Evolutionary conservation across 2,888 invertebrate genomes (phyloP), one percentile per base, ranked within the genome.

Genomic region (Barypeithes pellucidus): DNA sequence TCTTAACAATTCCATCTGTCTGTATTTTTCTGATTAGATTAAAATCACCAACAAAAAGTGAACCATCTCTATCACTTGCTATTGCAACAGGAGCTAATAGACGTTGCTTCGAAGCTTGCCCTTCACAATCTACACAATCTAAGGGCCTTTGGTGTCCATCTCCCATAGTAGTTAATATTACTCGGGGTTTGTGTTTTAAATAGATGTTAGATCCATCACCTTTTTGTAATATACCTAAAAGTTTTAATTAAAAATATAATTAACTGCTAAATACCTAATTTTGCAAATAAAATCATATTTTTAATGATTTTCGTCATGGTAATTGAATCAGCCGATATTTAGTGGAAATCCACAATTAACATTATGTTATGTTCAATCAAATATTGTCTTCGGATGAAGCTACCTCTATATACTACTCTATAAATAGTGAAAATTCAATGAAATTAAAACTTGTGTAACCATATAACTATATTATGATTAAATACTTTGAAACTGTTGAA

Each of bases 121-220:
- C 96, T 80, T 93, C 92, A 85, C 94, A 95, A 67, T 94, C 94
- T 11, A 84, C 85, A 84, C 98, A 97, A 76, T 96, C 94, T 39
- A 97, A 87, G 0, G 95, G 94, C 39, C 98, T 89, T 83, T 96
- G 96, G 78, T 95, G 93, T 0, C 96, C 96, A 83, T 95, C 96
- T 9, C 97, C 97, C 93, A 97, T 94, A 0, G 95, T 91, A 1
- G 97, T 96, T 57, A 95, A 89, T 76, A 98, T 95, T 12, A 97
- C 94, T 50, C 96, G 90, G 0, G 97, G 97, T 82, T 96, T 95
- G 84, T 98, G 95, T 80, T 95, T 96, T 81, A 99, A 87, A 85
- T 97, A 98, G 73, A 97, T 95, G 81, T 97, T 97, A 0, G 97
- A 95, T 11, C 99, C 99, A 82, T 99, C 98, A 29, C 99, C 99